Evolutionary conservation across 64 coral and sea anemone genomes (phyloP).

Genomic region (Astreopora myriophthalma): DNA sequence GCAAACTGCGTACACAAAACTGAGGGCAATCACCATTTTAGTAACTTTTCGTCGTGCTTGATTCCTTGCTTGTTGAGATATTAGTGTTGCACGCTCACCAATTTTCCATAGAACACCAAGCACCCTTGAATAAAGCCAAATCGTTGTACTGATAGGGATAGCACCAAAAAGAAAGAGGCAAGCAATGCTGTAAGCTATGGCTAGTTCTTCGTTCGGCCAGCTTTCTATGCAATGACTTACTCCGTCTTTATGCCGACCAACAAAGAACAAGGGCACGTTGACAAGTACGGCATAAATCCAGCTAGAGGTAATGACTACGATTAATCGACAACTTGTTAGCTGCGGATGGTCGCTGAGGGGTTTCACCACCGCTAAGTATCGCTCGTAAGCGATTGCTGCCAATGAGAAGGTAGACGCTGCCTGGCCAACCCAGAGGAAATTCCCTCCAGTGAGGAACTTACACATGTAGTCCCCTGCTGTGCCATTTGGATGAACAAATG

Average conservation of each 20-base stretch:
- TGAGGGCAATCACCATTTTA: conserved; percentile 44
- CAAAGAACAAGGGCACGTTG: conserved; percentile 53
- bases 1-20: conserved; percentile 37
- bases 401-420: conserved; percentile 29
- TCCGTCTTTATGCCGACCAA: background rate
- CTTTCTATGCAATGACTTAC: conserved; percentile 17
- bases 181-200: background rate
- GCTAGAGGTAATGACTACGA: background rate
- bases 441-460: conserved; percentile 73
- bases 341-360: background rate
- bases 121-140: background rate
- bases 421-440: conserved; percentile 62
- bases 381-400: conserved; percentile 22
- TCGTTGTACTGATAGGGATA: conserved; percentile 26
- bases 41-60: conserved; percentile 12
- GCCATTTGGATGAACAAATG: conserved; percentile 52
- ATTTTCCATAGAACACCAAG: conserved; percentile 28
- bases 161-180: conserved; percentile 28
- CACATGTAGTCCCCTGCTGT: conserved; percentile 51
- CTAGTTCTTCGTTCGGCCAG: conserved; percentile 23
- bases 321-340: background rate
- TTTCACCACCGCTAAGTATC: background rate
- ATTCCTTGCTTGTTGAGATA: background rate
- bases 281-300: conserved; percentile 45
- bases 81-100: background rate